Evolutionary conservation across 2,888 invertebrate species (phyloP), one percentile per base, ranked within the genome.

Genomic region (Lepas anatifera): DNA sequence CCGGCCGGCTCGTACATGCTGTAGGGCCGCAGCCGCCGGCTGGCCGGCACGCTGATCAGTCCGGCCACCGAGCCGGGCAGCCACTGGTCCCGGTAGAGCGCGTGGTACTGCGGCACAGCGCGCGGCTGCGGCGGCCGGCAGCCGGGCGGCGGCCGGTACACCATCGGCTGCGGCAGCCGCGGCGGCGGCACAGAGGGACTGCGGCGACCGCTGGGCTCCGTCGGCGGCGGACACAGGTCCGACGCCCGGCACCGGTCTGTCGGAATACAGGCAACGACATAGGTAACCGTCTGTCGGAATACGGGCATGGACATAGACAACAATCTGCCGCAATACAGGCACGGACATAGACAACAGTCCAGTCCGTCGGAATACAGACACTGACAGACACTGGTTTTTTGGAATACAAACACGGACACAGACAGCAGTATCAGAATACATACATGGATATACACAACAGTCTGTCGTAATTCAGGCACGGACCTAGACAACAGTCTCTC

Each of bases 1-100:
- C n/a, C 52, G 18, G 58, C 35, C 32, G 58, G 58, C 58, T 58
- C 58, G 58, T 58, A 58, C 58, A 58, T 32, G 58, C 58, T 58
- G 58, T 35, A 58, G 35, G 58, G 58, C 58, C 58, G 58, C 58
- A 58, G 58, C 35, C 32, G 32, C 32, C 32, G 58, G 0, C 32
- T 35, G 8, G 58, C 58, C 35, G 58, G 58, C 58, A 58, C 58
- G 35, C 58, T 32, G 35, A 58, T 35, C 32, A 58, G 58, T 32
- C 58, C 58, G 58, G 32, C 58, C 32, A 35, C 58, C 32, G 58
- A 22, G 58, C 58, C 58, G 13, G 58, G 58, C 58, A 58, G 58
- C 13, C 58, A 58, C 58, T 58, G 58, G 58, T 58, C 58, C 22
- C 58, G 58, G 58, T 58, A 58, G 16, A 58, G 58, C 8, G 58